Conservation (phyloP, 1,140 invertebrate species). For the Caenorhabditis brenneri region DNA sequence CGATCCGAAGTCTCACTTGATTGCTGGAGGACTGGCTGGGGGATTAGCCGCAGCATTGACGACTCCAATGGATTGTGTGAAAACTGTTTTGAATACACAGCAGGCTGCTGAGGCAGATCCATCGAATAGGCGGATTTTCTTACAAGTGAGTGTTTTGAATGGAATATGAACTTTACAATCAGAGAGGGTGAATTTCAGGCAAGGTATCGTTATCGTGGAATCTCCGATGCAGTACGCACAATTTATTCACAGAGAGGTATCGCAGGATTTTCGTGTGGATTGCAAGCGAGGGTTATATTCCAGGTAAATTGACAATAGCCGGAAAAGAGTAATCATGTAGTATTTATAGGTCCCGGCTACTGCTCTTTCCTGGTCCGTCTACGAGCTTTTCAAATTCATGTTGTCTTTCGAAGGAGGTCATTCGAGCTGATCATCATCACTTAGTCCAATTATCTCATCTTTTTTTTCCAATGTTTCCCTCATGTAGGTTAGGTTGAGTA, state of each 20-base stretch:
- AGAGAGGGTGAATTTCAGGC: constrained; percentile 36
- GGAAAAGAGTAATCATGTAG: not conserved
- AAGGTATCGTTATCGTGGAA: constrained; percentile 60
- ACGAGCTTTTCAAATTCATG: constrained; percentile 79
- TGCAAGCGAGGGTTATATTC: constrained; percentile 87
- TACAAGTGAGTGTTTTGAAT: constrained; percentile 55
- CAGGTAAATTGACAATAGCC: constrained; percentile 68
- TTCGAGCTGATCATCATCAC: constrained; percentile 14
- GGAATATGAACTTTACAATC: not conserved
- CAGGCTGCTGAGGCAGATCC: constrained; percentile 74
- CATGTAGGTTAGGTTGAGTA: not conserved
- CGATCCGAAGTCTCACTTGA: constrained; percentile 76
- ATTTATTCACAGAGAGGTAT: constrained; percentile 81
- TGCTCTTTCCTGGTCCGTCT: constrained; percentile 97
- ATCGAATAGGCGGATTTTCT: constrained; percentile 53
- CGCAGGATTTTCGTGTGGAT: constrained; percentile 78
- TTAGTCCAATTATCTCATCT: not conserved
- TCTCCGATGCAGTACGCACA: constrained; percentile 79
- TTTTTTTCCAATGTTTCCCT: not conserved
- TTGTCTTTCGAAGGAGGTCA: constrained; percentile 48
- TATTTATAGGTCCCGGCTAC: constrained; percentile 87
- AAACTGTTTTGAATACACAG: constrained; percentile 94
- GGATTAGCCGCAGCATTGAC: constrained; percentile 89
- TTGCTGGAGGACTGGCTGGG: constrained; percentile 78
- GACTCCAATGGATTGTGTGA: constrained; percentile 98